Base-by-base conservation (phyloP, 2,113 vertebrate genomes). In the Laticauda colubrina region DNA sequence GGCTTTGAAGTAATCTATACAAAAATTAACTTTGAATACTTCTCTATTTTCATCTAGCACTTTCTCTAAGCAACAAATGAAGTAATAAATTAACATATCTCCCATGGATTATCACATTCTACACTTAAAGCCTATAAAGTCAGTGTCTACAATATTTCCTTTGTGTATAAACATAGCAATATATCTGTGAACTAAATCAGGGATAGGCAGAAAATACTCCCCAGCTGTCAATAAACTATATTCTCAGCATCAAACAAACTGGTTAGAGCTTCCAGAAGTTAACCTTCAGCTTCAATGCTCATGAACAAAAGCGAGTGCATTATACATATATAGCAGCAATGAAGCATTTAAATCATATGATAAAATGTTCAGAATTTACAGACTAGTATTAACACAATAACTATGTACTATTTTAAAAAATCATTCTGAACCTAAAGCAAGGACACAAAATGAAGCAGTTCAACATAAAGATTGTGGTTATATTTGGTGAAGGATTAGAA, bases 281-380 rank as follows among this genome's bases (percentile, higher is more conserved):
- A 43, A 81, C 20, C 7, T 39, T 81, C 75, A 81, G 34, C 34
- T 81, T 81, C 18, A 81, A 9, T 8, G 34, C 4, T 75, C 34
- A 54, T 43, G 0, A 0, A 29, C 57, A 11, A 29, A 24, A 87
- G 54, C 51, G 56, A n/a, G 61, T 0, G 0, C 4, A 0, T 26
- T 61, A 75, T 55, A 45, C 26, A 3, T 54, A 45, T 5, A 56
- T 12, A 87, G 91, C 85, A 95, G 89, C 86, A 29, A 85, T 88
- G 91, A 94, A 93, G 87, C 91, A 90, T 91, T 96, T 95, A 94
- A 91, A 23, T 91, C 88, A 91, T 93, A 95, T 88, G 4, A 94
- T 85, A 43, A 91, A 89, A 95, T 57, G 57, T n/a, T 86, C 85
- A 95, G 89, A n/a, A 69, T 43, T 95, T 95, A 93, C 3, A 92